These are phyloP conservation scores for Anguilla marmorata DNA, from an alignment of 2,797 vertebrate species.

Conservation along the genomic window DNA sequence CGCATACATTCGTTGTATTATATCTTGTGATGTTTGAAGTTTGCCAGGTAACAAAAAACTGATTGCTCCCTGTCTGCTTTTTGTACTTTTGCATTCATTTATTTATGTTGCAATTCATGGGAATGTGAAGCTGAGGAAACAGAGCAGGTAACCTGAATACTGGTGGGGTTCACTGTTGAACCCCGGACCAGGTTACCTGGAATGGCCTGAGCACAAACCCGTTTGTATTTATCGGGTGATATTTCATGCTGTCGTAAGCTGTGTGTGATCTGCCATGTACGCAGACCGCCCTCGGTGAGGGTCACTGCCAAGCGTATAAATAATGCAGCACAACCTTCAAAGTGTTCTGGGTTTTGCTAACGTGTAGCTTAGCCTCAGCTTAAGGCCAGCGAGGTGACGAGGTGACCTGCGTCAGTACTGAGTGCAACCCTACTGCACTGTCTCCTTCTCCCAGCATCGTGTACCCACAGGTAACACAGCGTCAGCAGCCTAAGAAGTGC, in stretches of 20 bases:
- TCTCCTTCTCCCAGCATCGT: neutral
- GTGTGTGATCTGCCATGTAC: neutral
- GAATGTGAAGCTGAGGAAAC: neutral
- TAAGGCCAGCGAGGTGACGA: neutral
- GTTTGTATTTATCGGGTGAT: neutral
- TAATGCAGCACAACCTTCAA: neutral
- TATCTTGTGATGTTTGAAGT: neutral
- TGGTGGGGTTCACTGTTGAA: neutral
- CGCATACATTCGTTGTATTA: no score
- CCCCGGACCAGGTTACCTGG: neutral
- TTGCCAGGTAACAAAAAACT: neutral
- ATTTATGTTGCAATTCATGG: neutral
- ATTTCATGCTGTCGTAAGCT: neutral
- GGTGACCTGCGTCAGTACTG: neutral
- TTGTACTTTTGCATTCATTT: neutral
- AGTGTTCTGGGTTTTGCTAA: neutral
- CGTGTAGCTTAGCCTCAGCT: neutral
- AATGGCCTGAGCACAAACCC: neutral
- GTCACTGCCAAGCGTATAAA: neutral
- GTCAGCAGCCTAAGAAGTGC: neutral
- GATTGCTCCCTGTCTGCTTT: neutral
- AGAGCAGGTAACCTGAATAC: neutral
- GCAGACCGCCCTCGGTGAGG: neutral
- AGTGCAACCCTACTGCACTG: neutral
- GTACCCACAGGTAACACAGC: neutral